Base-by-base conservation (phyloP, 2,888 invertebrate genomes). In the Hofmannophila pseudospretella region DNA sequence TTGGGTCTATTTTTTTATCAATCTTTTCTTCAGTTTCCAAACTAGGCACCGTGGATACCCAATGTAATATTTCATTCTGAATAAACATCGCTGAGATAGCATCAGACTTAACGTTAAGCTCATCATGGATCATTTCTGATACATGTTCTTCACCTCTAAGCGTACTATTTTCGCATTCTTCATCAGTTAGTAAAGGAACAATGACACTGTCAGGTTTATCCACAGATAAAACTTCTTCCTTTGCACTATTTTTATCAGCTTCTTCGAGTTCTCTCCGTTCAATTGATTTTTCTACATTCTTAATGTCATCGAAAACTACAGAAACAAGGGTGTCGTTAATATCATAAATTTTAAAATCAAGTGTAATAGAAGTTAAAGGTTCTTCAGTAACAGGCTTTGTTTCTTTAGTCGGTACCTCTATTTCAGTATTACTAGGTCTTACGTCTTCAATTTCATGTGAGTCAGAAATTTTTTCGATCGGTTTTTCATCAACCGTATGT, bases 301-400 rank as follows among this genome's bases (percentile, higher is more conserved):
- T 52, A 7, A 63, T 45, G 31, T 68, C 58, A 39, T 71, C 73
- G 41, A 76, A 81, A 39, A 79, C 71, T 26, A 72, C 41, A 40
- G 75, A 64, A 23, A 77, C 63, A 45, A 74, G 58, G 12, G 66
- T 66, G 13, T 69, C 52, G 41, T 67, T 49, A 1, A 62, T 41
- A 22, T 71, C 68, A 36, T 67, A 63, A 32, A 65, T 59, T 39
- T 65, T 51, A 23, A 60, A 55, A 23, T 33, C 32, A 28, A 35
- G n/a, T 2, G 19, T 28, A 16, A n/a, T 29, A 25, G 29, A 1
- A 23, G 7, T 7, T 23, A 12, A n/a, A n/a, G 28, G n/a, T 13
- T 13, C 12, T 12, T 11, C 3, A 28, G 3, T 3, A 13, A 12
- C 13, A 8, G 25, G 2, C 8, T 25, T 10, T 5, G 26, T 20